These are phyloP conservation scores for Leptothorax acervorum DNA, from an alignment of 2,888 invertebrate genomes.

Conservation along the genomic window DNA sequence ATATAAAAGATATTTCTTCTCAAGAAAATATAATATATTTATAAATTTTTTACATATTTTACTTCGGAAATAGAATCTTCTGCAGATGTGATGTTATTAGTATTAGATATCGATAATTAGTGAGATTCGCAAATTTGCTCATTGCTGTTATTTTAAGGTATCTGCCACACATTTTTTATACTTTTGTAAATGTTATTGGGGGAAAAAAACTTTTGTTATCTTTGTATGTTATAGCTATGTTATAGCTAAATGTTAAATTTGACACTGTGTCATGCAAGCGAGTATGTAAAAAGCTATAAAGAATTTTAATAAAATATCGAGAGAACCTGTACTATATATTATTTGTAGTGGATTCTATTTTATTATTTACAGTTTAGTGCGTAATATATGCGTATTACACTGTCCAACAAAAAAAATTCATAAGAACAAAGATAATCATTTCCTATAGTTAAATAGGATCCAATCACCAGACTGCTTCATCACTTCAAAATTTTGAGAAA, in stretches of 20 bases:
- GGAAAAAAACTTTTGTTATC: conserved; percentile 8
- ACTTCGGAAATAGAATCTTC: neutral
- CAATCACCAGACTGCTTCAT: too few relatives aligned
- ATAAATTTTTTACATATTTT: neutral
- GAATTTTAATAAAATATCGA: conserved; percentile 37
- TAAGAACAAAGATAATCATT: too few relatives aligned
- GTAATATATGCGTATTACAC: neutral
- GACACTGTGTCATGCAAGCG: neutral
- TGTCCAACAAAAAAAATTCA: too few relatives aligned
- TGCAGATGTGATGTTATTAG: conserved; percentile 64
- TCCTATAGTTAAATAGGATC: too few relatives aligned
- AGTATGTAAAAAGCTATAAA: conserved; percentile 7
- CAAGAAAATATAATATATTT: neutral
- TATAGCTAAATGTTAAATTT: neutral
- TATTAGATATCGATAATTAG: conserved; percentile 35
- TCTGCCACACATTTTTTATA: conserved; percentile 6
- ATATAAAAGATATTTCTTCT: neutral
- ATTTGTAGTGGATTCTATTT: neutral
- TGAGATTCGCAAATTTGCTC: neutral
- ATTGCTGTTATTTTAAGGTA: conserved; percentile 11
- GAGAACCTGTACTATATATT: neutral
- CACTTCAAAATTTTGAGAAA: too few relatives aligned
- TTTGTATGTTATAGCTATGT: neutral
- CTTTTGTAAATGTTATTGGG: neutral
- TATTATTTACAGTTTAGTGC: neutral